Evolutionary conservation across 1,140 invertebrate species (phyloP), one percentile per base, ranked within the genome.

Genomic region (Lepidurus couesii): DNA sequence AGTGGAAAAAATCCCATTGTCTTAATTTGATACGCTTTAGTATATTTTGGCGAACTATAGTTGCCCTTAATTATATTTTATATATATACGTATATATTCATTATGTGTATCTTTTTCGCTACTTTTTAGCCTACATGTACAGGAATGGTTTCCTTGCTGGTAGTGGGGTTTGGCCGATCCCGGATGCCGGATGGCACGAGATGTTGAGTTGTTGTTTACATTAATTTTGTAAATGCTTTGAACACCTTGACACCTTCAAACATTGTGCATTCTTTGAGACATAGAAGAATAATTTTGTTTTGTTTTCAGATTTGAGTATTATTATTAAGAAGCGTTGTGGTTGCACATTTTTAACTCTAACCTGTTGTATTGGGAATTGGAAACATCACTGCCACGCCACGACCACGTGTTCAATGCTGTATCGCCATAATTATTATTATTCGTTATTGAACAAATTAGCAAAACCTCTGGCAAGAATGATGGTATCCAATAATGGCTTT

Each of bases 341-440:
- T 65, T 16, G 16, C 13, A 65, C 13, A n/a, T 65, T 21, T 65
- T 7, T 9, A n/a, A 34, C 34, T 13, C 6, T 65, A 65, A 65
- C 53, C 53, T 65, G 53, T 65, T 65, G 53, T 65, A 11, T 65
- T 65, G 53, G 21, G 53, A n/a, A 21, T 13, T 13, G 53, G 13
- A 65, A 65, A 65, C 53, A 21, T 21, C 53, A n/a, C 53, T 65
- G 21, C 53, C 53, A 65, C 53, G 53, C 53, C 16, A 65, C 6
- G 21, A 65, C 53, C 53, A 65, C 53, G 53, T 65, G 53, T 13
- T 65, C 21, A n/a, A 65, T 65, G 53, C 53, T 79, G 45, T 78
- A 43, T 80, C 21, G 16, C 8, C n/a, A 16, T 26, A 26, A 75
- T 7, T 43, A n/a, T 75, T 43, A n/a, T 75, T 34, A n/a, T 44